Evolutionary conservation across 2,113 vertebrate species (phyloP).

Genomic region (Cyrtonyx montezumae): DNA sequence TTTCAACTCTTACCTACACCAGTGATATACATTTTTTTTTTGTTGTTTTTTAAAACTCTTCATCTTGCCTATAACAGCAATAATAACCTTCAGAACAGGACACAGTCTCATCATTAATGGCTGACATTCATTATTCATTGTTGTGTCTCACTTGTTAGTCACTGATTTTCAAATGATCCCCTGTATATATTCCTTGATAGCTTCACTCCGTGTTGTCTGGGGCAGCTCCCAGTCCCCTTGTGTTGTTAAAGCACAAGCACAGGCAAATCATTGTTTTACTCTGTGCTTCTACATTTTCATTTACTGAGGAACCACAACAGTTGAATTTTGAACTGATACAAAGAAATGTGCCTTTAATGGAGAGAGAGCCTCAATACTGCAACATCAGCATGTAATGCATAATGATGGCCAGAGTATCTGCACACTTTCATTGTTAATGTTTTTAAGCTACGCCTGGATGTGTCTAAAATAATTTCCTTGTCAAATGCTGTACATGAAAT

Average conservation of each 20-base stretch:
- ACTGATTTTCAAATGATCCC: background rate
- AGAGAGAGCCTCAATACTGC: conserved; percentile 7
- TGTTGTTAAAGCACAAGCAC: conserved; percentile 50
- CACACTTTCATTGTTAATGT: background rate
- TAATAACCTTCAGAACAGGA: conserved; percentile 31
- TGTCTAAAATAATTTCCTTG: conserved; percentile 14
- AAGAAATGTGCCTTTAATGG: conserved; percentile 75
- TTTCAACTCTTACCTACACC: background rate
- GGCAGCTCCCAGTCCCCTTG: conserved; percentile 45
- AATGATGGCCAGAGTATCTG: conserved; percentile 48
- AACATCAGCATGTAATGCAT: conserved; percentile 21
- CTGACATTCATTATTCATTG: background rate
- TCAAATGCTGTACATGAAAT: background rate
- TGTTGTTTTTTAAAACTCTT: background rate
- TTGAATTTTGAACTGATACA: conserved; percentile 17
- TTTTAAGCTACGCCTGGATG: conserved; percentile 36
- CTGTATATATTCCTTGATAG: background rate
- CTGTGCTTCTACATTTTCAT: conserved; percentile 9
- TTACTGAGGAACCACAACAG: conserved; percentile 12
- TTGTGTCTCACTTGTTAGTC: background rate
- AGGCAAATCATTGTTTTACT: conserved; percentile 41
- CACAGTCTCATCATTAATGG: conserved; percentile 11
- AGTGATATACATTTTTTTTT: background rate
- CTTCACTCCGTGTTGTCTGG: conserved; percentile 8
- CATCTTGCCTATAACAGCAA: conserved; percentile 39